Evolutionary conservation across 2,888 invertebrate genomes (phyloP).

Genomic region (Ptilodon capucinus): DNA sequence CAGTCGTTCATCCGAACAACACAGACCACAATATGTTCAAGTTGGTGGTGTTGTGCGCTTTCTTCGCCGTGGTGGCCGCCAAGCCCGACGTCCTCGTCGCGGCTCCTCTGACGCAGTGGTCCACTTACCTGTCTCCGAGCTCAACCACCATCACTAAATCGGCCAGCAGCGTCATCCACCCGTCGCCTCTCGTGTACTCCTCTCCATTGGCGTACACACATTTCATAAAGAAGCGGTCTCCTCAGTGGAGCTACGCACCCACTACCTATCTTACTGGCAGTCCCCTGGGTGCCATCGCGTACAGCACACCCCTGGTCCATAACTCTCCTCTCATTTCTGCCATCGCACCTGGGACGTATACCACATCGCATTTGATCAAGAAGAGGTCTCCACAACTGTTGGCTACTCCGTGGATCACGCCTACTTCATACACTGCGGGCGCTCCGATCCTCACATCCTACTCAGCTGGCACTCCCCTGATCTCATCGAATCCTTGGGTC

Average conservation of each 20-base stretch:
- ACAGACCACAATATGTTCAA: slow-evolving; percentile 75
- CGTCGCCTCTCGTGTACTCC: slow-evolving; percentile 58
- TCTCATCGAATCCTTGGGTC: slow-evolving; percentile 49
- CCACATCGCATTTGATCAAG: slow-evolving; percentile 56
- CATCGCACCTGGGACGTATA: slow-evolving; percentile 30
- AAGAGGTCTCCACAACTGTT: slow-evolving; percentile 49
- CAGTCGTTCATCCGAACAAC: slow-evolving; percentile 68
- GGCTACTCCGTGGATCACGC: slow-evolving; percentile 31
- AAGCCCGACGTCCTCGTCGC: slow-evolving; percentile 39
- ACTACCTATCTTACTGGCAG: slow-evolving; percentile 35
- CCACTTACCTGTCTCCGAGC: slow-evolving; percentile 43
- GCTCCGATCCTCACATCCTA: slow-evolving; percentile 48
- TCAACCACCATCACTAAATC: slow-evolving; percentile 60
- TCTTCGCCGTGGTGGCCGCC: slow-evolving; percentile 81
- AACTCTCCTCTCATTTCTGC: slow-evolving; percentile 27
- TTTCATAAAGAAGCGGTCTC: slow-evolving; percentile 54
- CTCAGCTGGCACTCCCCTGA: slow-evolving; percentile 36
- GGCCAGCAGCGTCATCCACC: slow-evolving; percentile 72
- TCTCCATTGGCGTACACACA: slow-evolving; percentile 50
- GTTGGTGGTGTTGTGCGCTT: slow-evolving; percentile 83
- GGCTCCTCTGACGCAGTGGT: slow-evolving; percentile 31
- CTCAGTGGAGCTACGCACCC: slow-evolving; percentile 33
- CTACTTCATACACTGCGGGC: slow-evolving; percentile 39
- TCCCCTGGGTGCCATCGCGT: slow-evolving; percentile 29
- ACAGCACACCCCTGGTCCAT: slow-evolving; percentile 25